Evolutionary conservation across 1,140 invertebrate genomes (phyloP).

Genomic region (Rhysida immarginata): DNA sequence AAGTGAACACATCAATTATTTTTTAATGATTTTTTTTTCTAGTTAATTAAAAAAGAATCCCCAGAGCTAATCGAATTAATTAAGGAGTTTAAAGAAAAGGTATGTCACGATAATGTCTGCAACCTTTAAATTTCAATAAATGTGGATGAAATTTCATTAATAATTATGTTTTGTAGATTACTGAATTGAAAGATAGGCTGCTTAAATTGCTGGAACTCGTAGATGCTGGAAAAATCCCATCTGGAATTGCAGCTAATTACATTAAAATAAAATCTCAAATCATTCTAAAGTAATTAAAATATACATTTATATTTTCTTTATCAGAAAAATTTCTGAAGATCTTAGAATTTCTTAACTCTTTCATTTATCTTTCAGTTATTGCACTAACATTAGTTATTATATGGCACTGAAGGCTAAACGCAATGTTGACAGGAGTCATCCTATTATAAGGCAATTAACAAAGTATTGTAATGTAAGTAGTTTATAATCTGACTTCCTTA

Average conservation of each 20-base stretch:
- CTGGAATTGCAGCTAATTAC: slow-evolving; percentile 44
- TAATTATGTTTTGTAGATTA: slow-evolving; percentile 29
- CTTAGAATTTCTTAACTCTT: no score
- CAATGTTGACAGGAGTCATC: slow-evolving; percentile 55
- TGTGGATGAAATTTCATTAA: no score
- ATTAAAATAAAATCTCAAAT: slow-evolving; percentile 51
- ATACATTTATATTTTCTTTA: slow-evolving; percentile 10
- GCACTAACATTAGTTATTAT: slow-evolving; percentile 71
- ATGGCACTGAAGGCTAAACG: slow-evolving; percentile 58
- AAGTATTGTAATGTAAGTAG: slow-evolving; percentile 44
- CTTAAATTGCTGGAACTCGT: slow-evolving; percentile 41
- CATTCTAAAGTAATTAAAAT: slow-evolving; percentile 43
- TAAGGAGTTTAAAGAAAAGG: slow-evolving; percentile 56
- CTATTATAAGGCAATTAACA: slow-evolving; percentile 63
- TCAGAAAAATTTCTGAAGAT: no score
- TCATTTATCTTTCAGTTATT: slow-evolving; percentile 60
- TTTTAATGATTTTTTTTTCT: not conserved
- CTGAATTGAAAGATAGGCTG: slow-evolving; percentile 43
- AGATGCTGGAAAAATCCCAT: slow-evolving; percentile 25
- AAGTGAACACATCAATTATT: no score
- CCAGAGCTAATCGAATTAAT: slow-evolving; percentile 62
- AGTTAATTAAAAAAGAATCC: slow-evolving; percentile 61
- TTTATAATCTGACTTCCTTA: no score
- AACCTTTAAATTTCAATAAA: no score
- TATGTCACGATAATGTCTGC: no score